Evolutionary conservation across 2,888 invertebrate genomes (phyloP), one percentile per base, ranked within the genome.

Genomic region (Listrodromus nycthemerus): DNA sequence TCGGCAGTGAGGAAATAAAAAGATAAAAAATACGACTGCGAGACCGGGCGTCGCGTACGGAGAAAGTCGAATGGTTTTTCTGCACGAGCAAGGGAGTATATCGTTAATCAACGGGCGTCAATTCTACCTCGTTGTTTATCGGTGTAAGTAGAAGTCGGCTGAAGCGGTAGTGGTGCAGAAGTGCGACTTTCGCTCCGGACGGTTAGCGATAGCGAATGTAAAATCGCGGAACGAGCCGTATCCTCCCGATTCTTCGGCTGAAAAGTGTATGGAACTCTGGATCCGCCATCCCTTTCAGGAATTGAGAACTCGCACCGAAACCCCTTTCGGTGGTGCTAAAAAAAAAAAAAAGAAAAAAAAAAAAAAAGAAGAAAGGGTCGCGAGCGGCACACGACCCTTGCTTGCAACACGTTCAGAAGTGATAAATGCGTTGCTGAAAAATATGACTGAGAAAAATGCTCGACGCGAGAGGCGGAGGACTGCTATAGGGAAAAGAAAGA

Each of bases 401-500:
- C 88, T 88, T 87, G 86, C 79, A 87, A 87, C 89, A 89, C 89
- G 90, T 91, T 92, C 91, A 91, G 91, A 91, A 91, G 91, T 93
- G 93, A 93, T 93, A 93, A 93, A 93, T 93, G 93, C 91, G 87
- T 88, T 84, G 88, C 84, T 83, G 86, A 88, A 89, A 91, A 92
- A 93, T 93, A 92, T 92, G 92, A 91, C 92, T 92, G 92, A 92
- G 92, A 92, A 91, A 93, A 93, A 92, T 92, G 90, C 85, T 85
- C 84, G 86, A 86, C 41, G 84, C 58, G 80, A 70, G 82, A 86
- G 88, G 79, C 78, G 83, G 87, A 83, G 87, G 79, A 65, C 77
- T 73, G 65, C 71, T 70, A 70, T 69, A 80, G 70, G 78, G 82
- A 71, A 80, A 82, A 65, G 58, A 67, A 69, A 75, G 74, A 41